These are phyloP conservation scores for Telmatochromis brichardi DNA, from an alignment of 2,113 vertebrate species.

Conservation along the genomic window DNA sequence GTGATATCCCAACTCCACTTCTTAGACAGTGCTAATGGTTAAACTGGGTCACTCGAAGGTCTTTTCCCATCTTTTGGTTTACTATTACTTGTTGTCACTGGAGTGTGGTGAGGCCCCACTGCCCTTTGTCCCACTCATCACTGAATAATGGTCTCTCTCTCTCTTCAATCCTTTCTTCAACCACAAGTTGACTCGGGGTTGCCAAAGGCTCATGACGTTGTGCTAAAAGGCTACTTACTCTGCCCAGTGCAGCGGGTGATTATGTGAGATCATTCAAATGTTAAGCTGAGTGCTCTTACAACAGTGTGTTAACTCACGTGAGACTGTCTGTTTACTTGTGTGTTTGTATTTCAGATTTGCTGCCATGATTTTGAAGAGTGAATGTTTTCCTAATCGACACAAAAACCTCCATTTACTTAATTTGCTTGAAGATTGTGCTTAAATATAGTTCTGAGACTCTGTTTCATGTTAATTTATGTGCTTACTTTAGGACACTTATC, in stretches of 20 bases:
- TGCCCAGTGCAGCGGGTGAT: background rate
- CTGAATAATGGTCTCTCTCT: slow-evolving; percentile 16
- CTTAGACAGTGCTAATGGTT: background rate
- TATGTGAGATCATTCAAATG: background rate
- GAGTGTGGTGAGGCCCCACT: slow-evolving; percentile 29
- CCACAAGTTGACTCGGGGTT: slow-evolving; percentile 32
- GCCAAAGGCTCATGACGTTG: slow-evolving; percentile 13
- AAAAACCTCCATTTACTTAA: background rate
- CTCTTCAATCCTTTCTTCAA: slow-evolving; percentile 14
- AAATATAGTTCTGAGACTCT: background rate
- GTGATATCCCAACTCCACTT: background rate
- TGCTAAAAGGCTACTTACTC: slow-evolving; percentile 24
- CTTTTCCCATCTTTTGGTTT: slow-evolving; percentile 18
- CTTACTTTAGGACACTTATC: background rate
- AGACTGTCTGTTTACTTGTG: background rate
- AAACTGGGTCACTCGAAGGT: slow-evolving; percentile 47
- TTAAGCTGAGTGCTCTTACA: background rate
- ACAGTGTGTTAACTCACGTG: background rate
- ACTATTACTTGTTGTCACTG: slow-evolving; percentile 50
- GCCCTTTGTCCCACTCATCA: slow-evolving; percentile 40
- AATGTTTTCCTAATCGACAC: background rate
- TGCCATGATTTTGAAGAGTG: background rate
- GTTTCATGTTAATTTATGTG: background rate
- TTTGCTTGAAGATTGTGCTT: background rate
- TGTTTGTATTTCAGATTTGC: background rate